Conservation (phyloP, 2,797 vertebrate species). For the Sebastes glaucus region DNA sequence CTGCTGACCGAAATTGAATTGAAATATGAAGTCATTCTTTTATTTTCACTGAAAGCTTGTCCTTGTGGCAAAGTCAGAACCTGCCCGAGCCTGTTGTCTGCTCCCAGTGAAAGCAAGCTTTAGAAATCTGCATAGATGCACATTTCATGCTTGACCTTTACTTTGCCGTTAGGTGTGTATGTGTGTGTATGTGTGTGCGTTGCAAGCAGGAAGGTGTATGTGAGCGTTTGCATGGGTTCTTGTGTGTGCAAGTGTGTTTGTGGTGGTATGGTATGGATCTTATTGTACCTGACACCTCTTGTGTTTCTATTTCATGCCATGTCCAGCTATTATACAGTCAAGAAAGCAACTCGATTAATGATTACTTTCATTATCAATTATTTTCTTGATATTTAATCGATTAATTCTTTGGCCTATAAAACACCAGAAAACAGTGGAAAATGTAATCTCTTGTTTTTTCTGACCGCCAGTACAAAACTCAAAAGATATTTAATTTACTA, state of each 20-base stretch:
- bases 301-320: background rate
- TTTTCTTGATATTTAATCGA: background rate
- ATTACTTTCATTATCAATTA: background rate
- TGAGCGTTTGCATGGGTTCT: background rate
- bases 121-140: background rate
- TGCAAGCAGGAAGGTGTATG: background rate
- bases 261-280: background rate
- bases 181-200: background rate
- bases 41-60: constrained; percentile 24
- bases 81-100: constrained; percentile 61
- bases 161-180: background rate
- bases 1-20: constrained; percentile 37
- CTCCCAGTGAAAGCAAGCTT: background rate
- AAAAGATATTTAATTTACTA: background rate
- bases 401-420: background rate
- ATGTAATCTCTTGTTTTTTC: too few species aligned
- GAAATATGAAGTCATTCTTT: constrained; percentile 14
- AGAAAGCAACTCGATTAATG: background rate
- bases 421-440: too few species aligned
- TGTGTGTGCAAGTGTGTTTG: background rate
- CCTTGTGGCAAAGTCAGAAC: constrained; percentile 42
- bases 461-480: background rate
- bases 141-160: constrained; percentile 11
- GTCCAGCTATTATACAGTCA: background rate
- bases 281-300: background rate